These are phyloP conservation scores for Brachionus paranguensis DNA, from an alignment of 1,140 invertebrate species.

Conservation along the genomic window DNA sequence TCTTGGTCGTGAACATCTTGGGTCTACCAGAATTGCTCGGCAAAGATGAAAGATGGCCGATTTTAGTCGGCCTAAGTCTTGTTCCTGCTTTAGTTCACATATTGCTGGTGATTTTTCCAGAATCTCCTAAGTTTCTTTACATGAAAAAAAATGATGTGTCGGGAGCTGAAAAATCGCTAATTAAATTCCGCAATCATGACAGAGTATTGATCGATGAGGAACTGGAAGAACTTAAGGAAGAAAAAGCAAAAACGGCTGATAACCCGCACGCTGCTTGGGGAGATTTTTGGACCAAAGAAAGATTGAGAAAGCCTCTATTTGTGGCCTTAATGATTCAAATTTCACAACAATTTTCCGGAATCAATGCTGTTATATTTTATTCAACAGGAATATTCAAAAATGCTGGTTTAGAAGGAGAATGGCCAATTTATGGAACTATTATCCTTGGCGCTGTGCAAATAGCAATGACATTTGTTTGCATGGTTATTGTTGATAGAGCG, in stretches of 20 bases:
- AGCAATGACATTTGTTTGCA: constrained; percentile 60
- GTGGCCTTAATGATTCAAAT: constrained; percentile 78
- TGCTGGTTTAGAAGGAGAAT: constrained; percentile 61
- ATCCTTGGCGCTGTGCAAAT: constrained; percentile 69
- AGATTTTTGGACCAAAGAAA: not conserved
- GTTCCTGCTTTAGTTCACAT: constrained; percentile 83
- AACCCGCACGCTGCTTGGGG: not conserved
- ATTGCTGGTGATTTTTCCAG: constrained; percentile 81
- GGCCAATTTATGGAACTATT: constrained; percentile 66
- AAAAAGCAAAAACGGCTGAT: constrained; percentile 41
- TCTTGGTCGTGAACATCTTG: constrained; percentile 65
- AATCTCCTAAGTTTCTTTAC: constrained; percentile 80
- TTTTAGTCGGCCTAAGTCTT: constrained; percentile 67
- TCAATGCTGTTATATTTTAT: constrained; percentile 55
- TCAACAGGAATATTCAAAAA: constrained; percentile 66
- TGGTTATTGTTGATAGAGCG: constrained; percentile 57
- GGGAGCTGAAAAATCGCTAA: constrained; percentile 66
- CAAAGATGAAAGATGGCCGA: constrained; percentile 81
- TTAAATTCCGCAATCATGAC: not conserved
- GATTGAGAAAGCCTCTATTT: constrained; percentile 68
- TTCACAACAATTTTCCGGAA: constrained; percentile 71
- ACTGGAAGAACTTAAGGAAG: constrained; percentile 45
- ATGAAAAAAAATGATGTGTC: constrained; percentile 88
- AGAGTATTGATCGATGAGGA: constrained; percentile 44
- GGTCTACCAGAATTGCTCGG: constrained; percentile 54